Conservation (phyloP, 1,140 invertebrate species). For the Atta colombica region DNA sequence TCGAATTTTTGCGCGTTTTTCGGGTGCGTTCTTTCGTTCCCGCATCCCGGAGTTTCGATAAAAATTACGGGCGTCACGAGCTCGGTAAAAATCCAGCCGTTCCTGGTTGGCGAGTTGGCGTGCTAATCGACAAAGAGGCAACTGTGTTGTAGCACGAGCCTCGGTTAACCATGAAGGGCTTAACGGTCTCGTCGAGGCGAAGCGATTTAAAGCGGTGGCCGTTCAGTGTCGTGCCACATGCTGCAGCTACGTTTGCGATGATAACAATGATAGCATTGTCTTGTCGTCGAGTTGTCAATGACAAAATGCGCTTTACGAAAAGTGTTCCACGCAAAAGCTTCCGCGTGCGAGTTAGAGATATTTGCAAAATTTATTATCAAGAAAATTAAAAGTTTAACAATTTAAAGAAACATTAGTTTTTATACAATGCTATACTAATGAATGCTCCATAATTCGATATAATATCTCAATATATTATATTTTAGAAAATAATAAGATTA, state of each 20-base stretch:
- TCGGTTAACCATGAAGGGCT: constrained; percentile 74
- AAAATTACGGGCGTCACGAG: constrained; percentile 62
- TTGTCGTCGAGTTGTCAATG: constrained; percentile 63
- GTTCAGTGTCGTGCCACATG: constrained; percentile 56
- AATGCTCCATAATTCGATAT: background rate
- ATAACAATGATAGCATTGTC: constrained; percentile 83
- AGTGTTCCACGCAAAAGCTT: background rate
- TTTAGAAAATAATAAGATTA: background rate
- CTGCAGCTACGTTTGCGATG: constrained; percentile 60
- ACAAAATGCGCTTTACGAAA: constrained; percentile 30
- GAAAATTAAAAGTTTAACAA: too few species aligned
- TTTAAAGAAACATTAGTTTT: background rate
- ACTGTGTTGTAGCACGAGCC: constrained; percentile 72
- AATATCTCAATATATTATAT: background rate
- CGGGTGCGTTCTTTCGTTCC: constrained; percentile 49
- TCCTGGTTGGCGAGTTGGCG: constrained; percentile 59
- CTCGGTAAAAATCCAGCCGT: constrained; percentile 64
- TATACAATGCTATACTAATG: background rate
- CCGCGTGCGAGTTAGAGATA: background rate
- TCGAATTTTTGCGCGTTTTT: constrained; percentile 57
- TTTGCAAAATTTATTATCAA: background rate
- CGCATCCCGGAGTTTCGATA: constrained; percentile 47
- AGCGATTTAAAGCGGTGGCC: constrained; percentile 69
- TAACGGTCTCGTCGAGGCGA: constrained; percentile 64
- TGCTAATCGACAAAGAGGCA: constrained; percentile 74